Evolutionary conservation across 2,113 vertebrate species (phyloP).

Genomic region (crab-eating macaque (Macaca fascicularis)): T2T-MFA8v1.1 NC_088378.1:148989001-148989500

Average conservation of each 20-base stretch:
- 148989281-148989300: neutral
- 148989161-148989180: neutral
- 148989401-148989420: too few relatives aligned
- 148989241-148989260: neutral
- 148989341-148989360: too few relatives aligned
- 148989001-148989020: neutral
- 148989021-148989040: neutral
- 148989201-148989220: slow-evolving; percentile 30
- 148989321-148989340: too few relatives aligned
- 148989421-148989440: too few relatives aligned
- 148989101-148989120: neutral
- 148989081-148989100: neutral
- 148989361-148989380: too few relatives aligned
- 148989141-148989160: neutral
- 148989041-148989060: slow-evolving; percentile 1
- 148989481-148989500: too few relatives aligned
- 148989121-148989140: neutral
- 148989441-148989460: too few relatives aligned
- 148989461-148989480: too few relatives aligned
- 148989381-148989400: too few relatives aligned
- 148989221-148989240: neutral
- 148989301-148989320: too few relatives aligned
- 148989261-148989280: neutral
- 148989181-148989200: neutral
- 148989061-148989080: neutral